Evolutionary conservation across 2,888 invertebrate genomes (phyloP), one percentile per base, ranked within the genome.

Genomic region (Boloria euphrosyne): DNA sequence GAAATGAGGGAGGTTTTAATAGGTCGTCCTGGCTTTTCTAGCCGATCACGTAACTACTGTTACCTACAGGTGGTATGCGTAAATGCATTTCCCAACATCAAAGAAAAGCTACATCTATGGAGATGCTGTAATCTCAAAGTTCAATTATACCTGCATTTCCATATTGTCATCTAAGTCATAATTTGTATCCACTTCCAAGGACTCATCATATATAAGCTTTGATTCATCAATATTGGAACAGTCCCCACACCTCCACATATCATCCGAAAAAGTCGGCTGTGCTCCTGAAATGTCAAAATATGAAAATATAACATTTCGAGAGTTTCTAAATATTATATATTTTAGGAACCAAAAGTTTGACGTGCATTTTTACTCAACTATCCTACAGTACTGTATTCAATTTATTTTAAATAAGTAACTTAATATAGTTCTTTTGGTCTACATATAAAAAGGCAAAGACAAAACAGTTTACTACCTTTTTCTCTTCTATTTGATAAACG

Each of bases 191-290:
- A 76, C 60, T 10, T 74, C 69, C 31, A 74, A 73, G 5, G 58
- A 67, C 59, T 78, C 78, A 5, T 53, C 69, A 22, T 75, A 75
- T 13, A 76, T 60, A 0, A 75, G 61, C 50, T 65, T 74, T 13
- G 71, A 70, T 17, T 72, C 69, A 16, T 70, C 59, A 17, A 74
- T 57, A 18, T 68, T 57, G 0, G 74, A 64, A 58, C 78, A 78
- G 46, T 70, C 62, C 0, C 78, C 78, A 38, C 78, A 78, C 27
- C 68, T 73, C 78, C 78, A 78, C 6, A 71, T 22, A 6, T 76
- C 76, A 0, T 73, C 69, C 2, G 69, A 55, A 47, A 70, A 69
- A 22, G 64, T 22, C 46, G 70, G 67, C n/a, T 70, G 69, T 13
- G 50, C 60, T 13, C 64, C 73, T 74, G 68, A 69, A 67, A 49